phyloP scores from a whole-genome alignment of 1,140 invertebrate genomes.

The Chionoecetes opilio region DNA sequence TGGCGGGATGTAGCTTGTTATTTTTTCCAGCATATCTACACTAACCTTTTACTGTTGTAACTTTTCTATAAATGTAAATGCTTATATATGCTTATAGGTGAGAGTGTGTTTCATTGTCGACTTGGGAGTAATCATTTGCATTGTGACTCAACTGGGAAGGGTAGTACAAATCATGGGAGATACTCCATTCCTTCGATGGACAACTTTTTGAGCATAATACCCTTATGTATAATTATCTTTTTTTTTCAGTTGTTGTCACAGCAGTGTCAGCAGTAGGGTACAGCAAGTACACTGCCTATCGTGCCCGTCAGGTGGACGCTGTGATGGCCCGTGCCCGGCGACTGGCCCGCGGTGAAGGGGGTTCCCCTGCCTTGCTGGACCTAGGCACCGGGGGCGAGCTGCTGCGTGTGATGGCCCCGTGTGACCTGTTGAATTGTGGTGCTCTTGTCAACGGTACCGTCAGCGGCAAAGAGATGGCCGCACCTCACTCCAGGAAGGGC shows the following conservation, averaged over 20 bases:
- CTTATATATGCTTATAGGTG: too few relatives aligned
- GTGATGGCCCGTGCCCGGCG: constrained; percentile 51
- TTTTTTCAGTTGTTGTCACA: constrained; percentile 45
- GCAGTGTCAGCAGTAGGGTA: constrained; percentile 55
- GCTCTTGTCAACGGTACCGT: background rate
- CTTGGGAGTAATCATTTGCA: too few relatives aligned
- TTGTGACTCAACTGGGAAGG: too few relatives aligned
- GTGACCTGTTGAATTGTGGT: constrained; percentile 2
- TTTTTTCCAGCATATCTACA: too few relatives aligned
- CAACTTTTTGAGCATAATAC: too few relatives aligned
- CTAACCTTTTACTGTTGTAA: too few relatives aligned
- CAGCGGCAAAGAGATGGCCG: constrained; percentile 30
- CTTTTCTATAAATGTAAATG: too few relatives aligned
- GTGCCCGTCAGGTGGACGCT: constrained; percentile 45
- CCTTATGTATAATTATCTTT: too few relatives aligned
- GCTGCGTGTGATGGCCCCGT: constrained; percentile 47
- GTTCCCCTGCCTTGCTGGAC: constrained; percentile 37
- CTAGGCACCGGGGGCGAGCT: constrained; percentile 52
- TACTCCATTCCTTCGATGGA: too few relatives aligned
- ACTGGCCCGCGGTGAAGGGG: constrained; percentile 46
- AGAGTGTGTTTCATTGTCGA: too few relatives aligned
- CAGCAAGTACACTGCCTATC: constrained; percentile 37
- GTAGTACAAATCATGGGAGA: too few relatives aligned
- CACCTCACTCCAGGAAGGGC: background rate
- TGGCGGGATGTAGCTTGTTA: too few relatives aligned